A percentile compares a stretch with the other conserved stretches of the same genome.
Evolutionary conservation across 2,888 invertebrate species (phyloP).

Genomic region (Parasteatoda lunata): DNA sequence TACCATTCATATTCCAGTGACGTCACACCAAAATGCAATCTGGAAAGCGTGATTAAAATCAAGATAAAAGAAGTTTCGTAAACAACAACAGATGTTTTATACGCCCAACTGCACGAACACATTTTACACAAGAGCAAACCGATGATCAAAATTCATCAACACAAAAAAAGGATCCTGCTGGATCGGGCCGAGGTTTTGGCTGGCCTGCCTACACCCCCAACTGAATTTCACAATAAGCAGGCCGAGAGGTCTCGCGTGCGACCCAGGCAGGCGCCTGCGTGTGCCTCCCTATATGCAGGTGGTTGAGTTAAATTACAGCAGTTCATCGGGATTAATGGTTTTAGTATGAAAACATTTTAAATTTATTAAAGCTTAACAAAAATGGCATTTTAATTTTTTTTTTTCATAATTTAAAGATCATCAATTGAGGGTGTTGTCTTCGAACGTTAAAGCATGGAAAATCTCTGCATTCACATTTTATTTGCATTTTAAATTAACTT

Average conservation of each 20-base stretch:
- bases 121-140: neutral
- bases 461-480: too few species aligned
- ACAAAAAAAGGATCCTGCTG: neutral
- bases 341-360: too few species aligned
- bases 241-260: neutral
- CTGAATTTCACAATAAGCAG: neutral
- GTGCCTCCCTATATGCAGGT: neutral
- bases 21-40: neutral
- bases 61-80: neutral
- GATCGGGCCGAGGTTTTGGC: neutral
- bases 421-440: too few species aligned
- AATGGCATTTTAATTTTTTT: too few species aligned
- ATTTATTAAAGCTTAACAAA: too few species aligned
- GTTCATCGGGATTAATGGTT: too few species aligned
- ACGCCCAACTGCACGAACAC: neutral
- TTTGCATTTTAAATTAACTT: too few species aligned
- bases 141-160: neutral
- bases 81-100: neutral
- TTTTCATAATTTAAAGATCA: too few species aligned
- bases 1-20: conserved; percentile 1
- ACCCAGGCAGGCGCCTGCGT: neutral
- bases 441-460: too few species aligned
- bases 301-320: neutral
- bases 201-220: neutral
- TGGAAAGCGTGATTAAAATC: neutral